phyloP scores from a whole-genome alignment of 2,888 invertebrate genomes.

The Platycheirus albimanus region DNA sequence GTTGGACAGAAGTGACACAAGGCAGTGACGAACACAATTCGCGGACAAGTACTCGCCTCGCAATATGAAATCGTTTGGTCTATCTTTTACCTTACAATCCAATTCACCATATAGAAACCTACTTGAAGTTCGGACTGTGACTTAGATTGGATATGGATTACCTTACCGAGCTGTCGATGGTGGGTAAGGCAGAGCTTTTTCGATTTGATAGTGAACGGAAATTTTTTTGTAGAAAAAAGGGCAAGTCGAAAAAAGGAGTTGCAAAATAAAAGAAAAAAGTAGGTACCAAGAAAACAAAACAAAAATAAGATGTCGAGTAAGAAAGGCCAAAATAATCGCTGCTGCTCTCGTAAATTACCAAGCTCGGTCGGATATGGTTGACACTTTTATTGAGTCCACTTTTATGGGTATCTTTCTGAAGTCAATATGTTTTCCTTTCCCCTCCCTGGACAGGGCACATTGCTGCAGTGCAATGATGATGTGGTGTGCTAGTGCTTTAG shows the following conservation, averaged over 20 bases:
- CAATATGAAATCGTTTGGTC: background rate
- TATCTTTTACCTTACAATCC: conserved; percentile 55
- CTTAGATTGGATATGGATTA: conserved; percentile 13
- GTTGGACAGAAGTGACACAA: conserved; percentile 41
- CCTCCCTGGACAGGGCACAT: too few species aligned
- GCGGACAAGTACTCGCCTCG: conserved; percentile 28
- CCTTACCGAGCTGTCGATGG: too few species aligned
- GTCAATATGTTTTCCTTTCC: conserved; percentile 63
- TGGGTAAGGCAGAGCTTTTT: too few species aligned
- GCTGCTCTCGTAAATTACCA: conserved; percentile 73
- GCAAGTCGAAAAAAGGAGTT: conserved; percentile 39
- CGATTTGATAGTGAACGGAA: conserved; percentile 40
- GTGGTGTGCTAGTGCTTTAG: too few species aligned
- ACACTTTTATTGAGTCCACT: conserved; percentile 74
- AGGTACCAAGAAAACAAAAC: background rate
- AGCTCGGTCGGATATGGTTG: conserved; percentile 73
- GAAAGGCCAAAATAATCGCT: conserved; percentile 63
- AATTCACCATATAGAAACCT: background rate
- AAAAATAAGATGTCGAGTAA: conserved; percentile 44
- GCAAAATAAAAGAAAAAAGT: background rate
- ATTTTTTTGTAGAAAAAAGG: conserved; percentile 63
- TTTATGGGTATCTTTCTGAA: conserved; percentile 70
- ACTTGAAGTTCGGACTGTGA: background rate
- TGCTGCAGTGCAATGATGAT: conserved; percentile 15
- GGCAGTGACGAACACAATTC: conserved; percentile 34